A percentile compares a stretch with the other conserved stretches of the same genome.
phyloP scores from a whole-genome alignment of 2,797 vertebrate species.

The Trematomus bernacchii region DNA sequence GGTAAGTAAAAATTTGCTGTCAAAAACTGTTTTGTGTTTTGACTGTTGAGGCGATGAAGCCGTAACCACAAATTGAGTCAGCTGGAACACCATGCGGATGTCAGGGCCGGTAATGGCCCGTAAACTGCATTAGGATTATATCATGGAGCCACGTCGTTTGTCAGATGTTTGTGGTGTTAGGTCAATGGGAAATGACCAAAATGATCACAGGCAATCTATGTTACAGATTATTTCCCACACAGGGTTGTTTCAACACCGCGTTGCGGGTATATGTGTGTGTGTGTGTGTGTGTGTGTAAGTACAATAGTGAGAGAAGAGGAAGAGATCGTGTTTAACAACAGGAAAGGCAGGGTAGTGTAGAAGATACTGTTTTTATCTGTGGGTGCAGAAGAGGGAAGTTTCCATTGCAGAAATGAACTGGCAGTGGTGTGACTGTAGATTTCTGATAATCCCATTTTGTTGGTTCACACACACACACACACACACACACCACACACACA shows the following conservation, averaged over 20 bases:
- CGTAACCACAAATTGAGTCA: slow-evolving; percentile 69
- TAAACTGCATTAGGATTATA: slow-evolving; percentile 58
- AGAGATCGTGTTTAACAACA: slow-evolving; percentile 49
- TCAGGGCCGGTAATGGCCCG: slow-evolving; percentile 54
- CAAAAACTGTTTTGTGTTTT: slow-evolving; percentile 59
- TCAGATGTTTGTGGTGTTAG: slow-evolving; percentile 61
- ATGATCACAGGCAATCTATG: slow-evolving; percentile 50
- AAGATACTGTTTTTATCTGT: slow-evolving; percentile 37
- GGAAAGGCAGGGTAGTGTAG: slow-evolving; percentile 43
- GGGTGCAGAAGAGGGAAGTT: slow-evolving; percentile 56
- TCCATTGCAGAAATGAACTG: slow-evolving; percentile 40
- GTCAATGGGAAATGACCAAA: slow-evolving; percentile 61
- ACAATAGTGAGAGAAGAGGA: slow-evolving; percentile 45
- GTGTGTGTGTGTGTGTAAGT: slow-evolving; percentile 4
- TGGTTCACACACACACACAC: background rate
- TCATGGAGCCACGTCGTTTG: slow-evolving; percentile 48
- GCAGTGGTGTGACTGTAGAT: slow-evolving; percentile 14
- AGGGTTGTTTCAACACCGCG: slow-evolving; percentile 13
- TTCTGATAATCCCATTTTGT: slow-evolving; percentile 12
- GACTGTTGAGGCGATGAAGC: slow-evolving; percentile 63
- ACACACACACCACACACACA: too few relatives aligned
- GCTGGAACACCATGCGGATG: slow-evolving; percentile 52
- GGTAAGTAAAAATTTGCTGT: slow-evolving; percentile 65
- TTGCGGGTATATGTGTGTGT: slow-evolving; percentile 8
- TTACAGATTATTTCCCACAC: slow-evolving; percentile 52